Conservation (phyloP, 2,888 invertebrate genomes). For the Synanthedon myopaeformis region DNA sequence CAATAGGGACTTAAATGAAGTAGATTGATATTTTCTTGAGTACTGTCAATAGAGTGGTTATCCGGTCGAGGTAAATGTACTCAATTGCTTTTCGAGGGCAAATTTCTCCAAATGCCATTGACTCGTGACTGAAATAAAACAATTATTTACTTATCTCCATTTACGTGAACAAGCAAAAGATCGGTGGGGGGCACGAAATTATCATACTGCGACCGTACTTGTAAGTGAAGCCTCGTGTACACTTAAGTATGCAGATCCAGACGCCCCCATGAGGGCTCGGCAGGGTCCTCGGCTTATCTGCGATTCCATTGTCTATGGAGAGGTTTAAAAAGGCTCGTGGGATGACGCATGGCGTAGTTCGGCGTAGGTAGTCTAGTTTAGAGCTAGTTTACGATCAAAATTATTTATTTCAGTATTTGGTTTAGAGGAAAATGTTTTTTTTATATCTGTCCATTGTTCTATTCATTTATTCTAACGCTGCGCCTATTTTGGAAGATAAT, state of each 20-base stretch:
- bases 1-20: too few relatives aligned
- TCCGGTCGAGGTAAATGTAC: neutral
- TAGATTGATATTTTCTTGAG: too few relatives aligned
- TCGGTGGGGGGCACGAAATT: neutral
- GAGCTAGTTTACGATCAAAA: too few relatives aligned
- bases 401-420: too few relatives aligned
- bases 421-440: too few relatives aligned
- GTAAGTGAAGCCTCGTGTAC: neutral
- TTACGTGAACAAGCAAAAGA: neutral
- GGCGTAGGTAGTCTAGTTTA: constrained; percentile 1
- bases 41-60: too few relatives aligned
- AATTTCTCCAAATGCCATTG: constrained; percentile 4
- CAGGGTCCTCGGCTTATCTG: neutral
- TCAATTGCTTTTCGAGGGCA: constrained; percentile 4
- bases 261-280: neutral
- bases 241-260: neutral
- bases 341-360: constrained; percentile 7
- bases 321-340: constrained; percentile 11
- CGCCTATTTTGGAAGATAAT: constrained; percentile 19
- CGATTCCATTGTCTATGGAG: constrained; percentile 1
- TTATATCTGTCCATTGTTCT: constrained; percentile 3
- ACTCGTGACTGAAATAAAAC: neutral
- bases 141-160: neutral
- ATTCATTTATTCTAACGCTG: constrained; percentile 13
- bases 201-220: neutral